These are phyloP conservation scores for Apolygus lucorum DNA, from an alignment of 1,140 invertebrate genomes.

Conservation along the genomic window DNA sequence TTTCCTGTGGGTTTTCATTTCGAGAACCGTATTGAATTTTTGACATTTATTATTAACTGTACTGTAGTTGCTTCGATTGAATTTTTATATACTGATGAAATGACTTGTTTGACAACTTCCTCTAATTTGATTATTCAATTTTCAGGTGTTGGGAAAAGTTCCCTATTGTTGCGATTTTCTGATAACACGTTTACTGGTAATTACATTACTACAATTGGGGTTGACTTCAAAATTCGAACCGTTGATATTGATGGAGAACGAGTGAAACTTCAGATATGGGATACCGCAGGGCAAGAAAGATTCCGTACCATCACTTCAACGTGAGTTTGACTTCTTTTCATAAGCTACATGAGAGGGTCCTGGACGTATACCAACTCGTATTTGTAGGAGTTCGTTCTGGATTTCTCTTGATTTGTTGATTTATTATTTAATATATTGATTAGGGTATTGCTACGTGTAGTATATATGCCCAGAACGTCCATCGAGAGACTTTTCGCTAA, in stretches of 20 bases:
- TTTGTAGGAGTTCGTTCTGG: too few relatives aligned
- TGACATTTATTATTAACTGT: not conserved
- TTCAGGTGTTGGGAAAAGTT: constrained; percentile 96
- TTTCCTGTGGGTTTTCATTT: too few relatives aligned
- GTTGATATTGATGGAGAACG: constrained; percentile 87
- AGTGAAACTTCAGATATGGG: constrained; percentile 99
- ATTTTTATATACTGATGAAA: not conserved
- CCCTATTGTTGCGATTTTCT: constrained; percentile 89
- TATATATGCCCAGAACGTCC: too few relatives aligned
- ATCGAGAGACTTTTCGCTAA: too few relatives aligned
- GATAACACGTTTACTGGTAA: constrained; percentile 97
- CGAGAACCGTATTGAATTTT: too few relatives aligned
- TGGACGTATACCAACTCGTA: too few relatives aligned
- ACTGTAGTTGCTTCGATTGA: not conserved
- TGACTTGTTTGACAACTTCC: constrained; percentile 18
- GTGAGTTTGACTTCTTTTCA: too few relatives aligned
- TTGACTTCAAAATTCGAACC: constrained; percentile 99
- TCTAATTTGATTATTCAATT: constrained; percentile 30
- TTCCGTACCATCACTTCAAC: constrained; percentile 94
- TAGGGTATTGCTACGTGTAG: too few relatives aligned
- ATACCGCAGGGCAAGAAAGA: constrained; percentile 86
- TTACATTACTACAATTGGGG: constrained; percentile 99
- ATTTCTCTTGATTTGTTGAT: too few relatives aligned
- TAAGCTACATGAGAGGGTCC: too few relatives aligned
- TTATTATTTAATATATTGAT: too few relatives aligned